phyloP scores from a whole-genome alignment of 2,888 invertebrate species.

The Netelia fuscicornis region DNA sequence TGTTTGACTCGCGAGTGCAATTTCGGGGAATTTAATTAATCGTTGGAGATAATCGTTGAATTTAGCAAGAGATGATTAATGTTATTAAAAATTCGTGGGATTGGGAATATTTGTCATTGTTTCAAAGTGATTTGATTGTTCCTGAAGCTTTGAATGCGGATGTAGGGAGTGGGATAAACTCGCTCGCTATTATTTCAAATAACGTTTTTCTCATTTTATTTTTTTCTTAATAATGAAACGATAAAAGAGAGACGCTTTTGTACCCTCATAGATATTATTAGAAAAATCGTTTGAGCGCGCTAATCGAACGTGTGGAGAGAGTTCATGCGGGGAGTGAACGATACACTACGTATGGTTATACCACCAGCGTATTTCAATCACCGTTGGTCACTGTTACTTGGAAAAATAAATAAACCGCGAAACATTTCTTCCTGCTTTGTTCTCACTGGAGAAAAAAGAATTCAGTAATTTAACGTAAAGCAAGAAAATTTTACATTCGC shows the following conservation, averaged over 20 bases:
- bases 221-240: constrained; percentile 20
- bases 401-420: not conserved
- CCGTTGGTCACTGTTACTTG: not conserved
- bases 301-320: constrained; percentile 34
- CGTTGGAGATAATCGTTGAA: no score
- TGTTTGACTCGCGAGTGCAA: no score
- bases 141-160: not conserved
- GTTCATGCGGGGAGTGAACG: constrained; percentile 21
- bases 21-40: no score
- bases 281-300: constrained; percentile 54
- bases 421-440: not conserved
- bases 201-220: not conserved
- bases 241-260: constrained; percentile 37
- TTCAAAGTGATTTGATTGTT: no score
- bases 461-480: no score
- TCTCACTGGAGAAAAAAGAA: no score
- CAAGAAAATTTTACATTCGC: no score
- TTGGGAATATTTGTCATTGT: no score
- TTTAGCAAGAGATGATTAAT: no score
- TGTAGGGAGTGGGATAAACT: not conserved
- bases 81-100: no score
- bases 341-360: not conserved
- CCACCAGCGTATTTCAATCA: not conserved
- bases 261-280: constrained; percentile 54
- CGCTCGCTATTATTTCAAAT: constrained; percentile 40